Base-by-base conservation (phyloP, 2,888 invertebrate genomes). In the Nephrocerus scutellatus region DNA sequence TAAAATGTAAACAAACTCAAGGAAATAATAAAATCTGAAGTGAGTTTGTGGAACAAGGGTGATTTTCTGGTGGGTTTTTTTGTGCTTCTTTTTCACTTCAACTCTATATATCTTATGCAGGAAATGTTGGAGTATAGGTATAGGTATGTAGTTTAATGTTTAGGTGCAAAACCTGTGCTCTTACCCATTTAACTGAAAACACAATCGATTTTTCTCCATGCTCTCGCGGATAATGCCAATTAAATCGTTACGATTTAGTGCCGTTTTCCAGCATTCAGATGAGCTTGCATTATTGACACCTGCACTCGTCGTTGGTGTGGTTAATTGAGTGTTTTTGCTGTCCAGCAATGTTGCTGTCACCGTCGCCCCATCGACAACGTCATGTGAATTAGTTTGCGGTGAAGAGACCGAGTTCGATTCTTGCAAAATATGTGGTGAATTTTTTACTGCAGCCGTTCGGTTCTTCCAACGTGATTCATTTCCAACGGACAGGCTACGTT, bases 201-300 rank as follows among this genome's bases (percentile, higher is more conserved):
- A 82, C 75, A 84, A 72, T 68, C 84, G 84, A 71, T 86, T 87
- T 70, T 86, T 87, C 67, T 88, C 88, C 87, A 90, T 88, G 70
- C 88, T 89, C 51, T 86, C 85, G 68, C 88, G 83, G 61, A 89
- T 85, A 57, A 89, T 83, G 72, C 88, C 85, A 50, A 87, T 77
- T 52, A 89, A 72, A 70, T 89, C 87, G 52, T 84, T 82, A 53
- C 85, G 74, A 63, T 86, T 85, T 55, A 86, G 68, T 50, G 83
- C 82, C 50, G 82, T 80, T 39, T 83, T 82, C 54, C 74, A 70
- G 43, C 72, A 73, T 44, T 77, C 77, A 43, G 62, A 56, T 6
- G 64, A 61, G 22, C n/a, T n/a, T n/a, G n/a, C n/a, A n/a, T n/a
- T n/a, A n/a, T n/a, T n/a, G n/a, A n/a, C n/a, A n/a, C n/a, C n/a